A percentile compares a stretch with the other conserved stretches of the same genome.
Conservation (phyloP, 2,888 invertebrate species). For the Volucella zonaria region DNA sequence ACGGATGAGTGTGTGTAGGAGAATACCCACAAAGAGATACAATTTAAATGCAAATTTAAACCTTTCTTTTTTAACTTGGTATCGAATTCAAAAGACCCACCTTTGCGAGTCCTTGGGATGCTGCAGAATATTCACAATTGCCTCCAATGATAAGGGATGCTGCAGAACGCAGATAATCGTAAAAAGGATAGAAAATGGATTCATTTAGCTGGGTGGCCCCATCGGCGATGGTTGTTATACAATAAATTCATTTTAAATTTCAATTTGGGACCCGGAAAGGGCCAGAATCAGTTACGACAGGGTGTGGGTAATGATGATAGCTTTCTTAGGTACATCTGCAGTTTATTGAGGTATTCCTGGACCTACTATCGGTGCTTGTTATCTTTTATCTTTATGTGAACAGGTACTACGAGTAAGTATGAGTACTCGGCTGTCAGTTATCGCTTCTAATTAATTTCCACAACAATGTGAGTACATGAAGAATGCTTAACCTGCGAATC, state of each 20-base stretch:
- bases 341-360: constrained; percentile 10
- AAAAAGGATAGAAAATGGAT: constrained; percentile 47
- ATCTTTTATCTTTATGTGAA: constrained; percentile 27
- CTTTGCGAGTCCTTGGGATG: constrained; percentile 44
- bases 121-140: constrained; percentile 62
- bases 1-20: constrained; percentile 25
- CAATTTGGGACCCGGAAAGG: constrained; percentile 35
- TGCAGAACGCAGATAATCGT: constrained; percentile 29
- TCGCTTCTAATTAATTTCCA: constrained; percentile 47
- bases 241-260: constrained; percentile 61
- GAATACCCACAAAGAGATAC: constrained; percentile 65
- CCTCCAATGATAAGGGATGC: constrained; percentile 47
- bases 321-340: constrained; percentile 33
- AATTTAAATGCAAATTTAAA: constrained; percentile 73
- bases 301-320: constrained; percentile 3
- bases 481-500: no score
- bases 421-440: constrained; percentile 17
- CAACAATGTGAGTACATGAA: not conserved
- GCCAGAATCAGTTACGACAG: not conserved
- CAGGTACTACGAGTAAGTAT: not conserved
- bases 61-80: constrained; percentile 43
- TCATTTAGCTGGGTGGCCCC: constrained; percentile 54
- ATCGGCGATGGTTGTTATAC: constrained; percentile 52
- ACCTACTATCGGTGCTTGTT: constrained; percentile 26
- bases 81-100: constrained; percentile 38